A percentile compares a stretch with the other conserved stretches of the same genome.
Conservation (phyloP, 2,797 vertebrate genomes). For the Phrynocephalus vlangalii region DNA sequence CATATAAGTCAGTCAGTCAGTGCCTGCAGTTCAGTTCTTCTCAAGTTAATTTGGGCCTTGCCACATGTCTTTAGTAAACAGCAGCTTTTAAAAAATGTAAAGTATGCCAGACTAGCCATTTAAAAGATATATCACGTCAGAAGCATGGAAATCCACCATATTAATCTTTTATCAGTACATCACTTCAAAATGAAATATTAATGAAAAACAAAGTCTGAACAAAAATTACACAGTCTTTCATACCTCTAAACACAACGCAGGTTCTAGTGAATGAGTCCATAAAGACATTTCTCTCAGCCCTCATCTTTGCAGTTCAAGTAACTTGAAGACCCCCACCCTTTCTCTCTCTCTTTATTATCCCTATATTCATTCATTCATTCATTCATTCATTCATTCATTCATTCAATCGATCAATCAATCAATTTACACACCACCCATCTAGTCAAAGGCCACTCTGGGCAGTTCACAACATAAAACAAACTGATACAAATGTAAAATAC, state of each 20-base stretch:
- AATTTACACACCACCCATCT: too few species aligned
- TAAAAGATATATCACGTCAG: conserved; percentile 38
- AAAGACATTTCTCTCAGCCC: too few species aligned
- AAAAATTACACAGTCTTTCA: not conserved
- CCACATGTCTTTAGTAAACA: conserved; percentile 54
- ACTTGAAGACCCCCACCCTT: too few species aligned
- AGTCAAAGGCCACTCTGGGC: too few species aligned
- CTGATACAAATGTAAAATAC: too few species aligned
- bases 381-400: too few species aligned
- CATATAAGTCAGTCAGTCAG: conserved; percentile 22
- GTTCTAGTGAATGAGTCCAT: not conserved
- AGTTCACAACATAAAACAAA: too few species aligned
- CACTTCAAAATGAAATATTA: conserved; percentile 41
- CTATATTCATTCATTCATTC: too few species aligned
- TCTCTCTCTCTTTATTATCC: too few species aligned
- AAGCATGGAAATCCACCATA: conserved; percentile 20
- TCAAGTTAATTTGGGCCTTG: conserved; percentile 49
- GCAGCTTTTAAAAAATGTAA: conserved; percentile 48
- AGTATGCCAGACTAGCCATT: conserved; percentile 46
- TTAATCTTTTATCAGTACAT: conserved; percentile 42
- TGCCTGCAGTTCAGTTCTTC: conserved; percentile 41
- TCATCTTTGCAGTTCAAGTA: too few species aligned
- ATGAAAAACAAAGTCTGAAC: conserved; percentile 49
- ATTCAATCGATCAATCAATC: too few species aligned
- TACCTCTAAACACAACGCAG: not conserved